These are phyloP conservation scores for Dromiciops gliroides DNA, from an alignment of 2,113 vertebrate genomes.

Conservation along the genomic window DNA sequence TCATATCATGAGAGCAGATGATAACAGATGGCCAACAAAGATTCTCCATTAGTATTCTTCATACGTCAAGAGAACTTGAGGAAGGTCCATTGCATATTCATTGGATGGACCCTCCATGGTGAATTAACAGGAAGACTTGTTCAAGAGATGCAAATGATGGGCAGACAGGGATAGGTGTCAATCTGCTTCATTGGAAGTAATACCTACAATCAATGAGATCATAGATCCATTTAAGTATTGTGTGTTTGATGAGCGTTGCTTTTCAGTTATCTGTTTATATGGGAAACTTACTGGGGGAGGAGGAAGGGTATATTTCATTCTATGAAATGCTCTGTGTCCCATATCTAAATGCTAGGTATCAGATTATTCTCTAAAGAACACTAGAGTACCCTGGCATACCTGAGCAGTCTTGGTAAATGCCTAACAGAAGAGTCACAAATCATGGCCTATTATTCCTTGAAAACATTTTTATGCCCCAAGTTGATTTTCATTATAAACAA, in stretches of 20 bases:
- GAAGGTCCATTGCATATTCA: background rate
- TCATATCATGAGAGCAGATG: background rate
- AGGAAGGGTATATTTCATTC: background rate
- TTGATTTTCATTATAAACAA: conserved; percentile 17
- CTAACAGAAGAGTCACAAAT: background rate
- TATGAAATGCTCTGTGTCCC: background rate
- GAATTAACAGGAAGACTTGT: background rate
- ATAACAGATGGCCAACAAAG: background rate
- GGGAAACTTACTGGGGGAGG: background rate
- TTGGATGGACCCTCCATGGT: background rate
- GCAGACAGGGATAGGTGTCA: background rate
- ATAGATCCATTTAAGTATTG: background rate
- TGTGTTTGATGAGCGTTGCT: background rate
- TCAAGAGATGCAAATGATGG: background rate
- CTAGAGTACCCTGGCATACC: background rate
- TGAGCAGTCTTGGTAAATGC: background rate
- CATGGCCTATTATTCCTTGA: background rate
- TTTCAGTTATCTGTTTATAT: background rate
- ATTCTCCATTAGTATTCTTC: background rate
- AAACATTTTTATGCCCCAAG: background rate
- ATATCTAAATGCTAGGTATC: background rate
- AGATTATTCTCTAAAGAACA: background rate
- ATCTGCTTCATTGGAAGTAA: background rate
- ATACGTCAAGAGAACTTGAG: background rate
- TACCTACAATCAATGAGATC: background rate